A percentile compares a stretch with the other conserved stretches of the same genome.
Conservation (phyloP, 2,797 vertebrate genomes). For the Malacoraja senta region DNA sequence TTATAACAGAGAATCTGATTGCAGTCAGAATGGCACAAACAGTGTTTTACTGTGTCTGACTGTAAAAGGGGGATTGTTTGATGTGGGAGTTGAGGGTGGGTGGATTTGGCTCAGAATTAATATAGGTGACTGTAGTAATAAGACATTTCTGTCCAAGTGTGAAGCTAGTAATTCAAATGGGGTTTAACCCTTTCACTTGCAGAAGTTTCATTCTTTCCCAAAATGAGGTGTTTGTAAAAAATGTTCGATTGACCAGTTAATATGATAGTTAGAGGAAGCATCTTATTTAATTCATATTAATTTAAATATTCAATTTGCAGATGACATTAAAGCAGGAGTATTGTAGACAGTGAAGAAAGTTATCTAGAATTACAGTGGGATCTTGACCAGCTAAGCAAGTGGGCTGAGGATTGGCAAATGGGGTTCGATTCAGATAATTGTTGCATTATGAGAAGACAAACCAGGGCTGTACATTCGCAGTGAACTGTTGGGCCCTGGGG, state of each 20-base stretch:
- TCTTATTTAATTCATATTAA: not conserved
- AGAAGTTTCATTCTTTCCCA: not conserved
- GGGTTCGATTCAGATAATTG: too few species aligned
- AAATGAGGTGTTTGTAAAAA: not conserved
- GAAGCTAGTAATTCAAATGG: slow-evolving; percentile 59
- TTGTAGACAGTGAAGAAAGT: too few species aligned
- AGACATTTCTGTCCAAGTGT: slow-evolving; percentile 64
- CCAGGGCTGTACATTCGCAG: too few species aligned
- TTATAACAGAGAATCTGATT: slow-evolving; percentile 76
- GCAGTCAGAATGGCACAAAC: slow-evolving; percentile 70
- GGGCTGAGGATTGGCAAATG: too few species aligned
- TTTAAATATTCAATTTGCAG: not conserved
- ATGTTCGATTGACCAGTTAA: not conserved
- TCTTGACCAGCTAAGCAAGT: too few species aligned
- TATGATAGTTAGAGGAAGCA: not conserved
- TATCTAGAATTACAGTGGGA: too few species aligned
- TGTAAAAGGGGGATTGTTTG: slow-evolving; percentile 75
- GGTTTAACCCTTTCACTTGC: not conserved
- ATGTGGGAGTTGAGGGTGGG: slow-evolving; percentile 57
- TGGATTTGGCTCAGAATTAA: slow-evolving; percentile 65
- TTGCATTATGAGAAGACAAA: too few species aligned
- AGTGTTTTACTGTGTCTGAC: slow-evolving; percentile 70
- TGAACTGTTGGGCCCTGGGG: too few species aligned
- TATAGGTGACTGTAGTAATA: slow-evolving; percentile 72
- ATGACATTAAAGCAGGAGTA: too few species aligned